Conservation (phyloP, 2,113 vertebrate species). For the Sturnira hondurensis region DNA sequence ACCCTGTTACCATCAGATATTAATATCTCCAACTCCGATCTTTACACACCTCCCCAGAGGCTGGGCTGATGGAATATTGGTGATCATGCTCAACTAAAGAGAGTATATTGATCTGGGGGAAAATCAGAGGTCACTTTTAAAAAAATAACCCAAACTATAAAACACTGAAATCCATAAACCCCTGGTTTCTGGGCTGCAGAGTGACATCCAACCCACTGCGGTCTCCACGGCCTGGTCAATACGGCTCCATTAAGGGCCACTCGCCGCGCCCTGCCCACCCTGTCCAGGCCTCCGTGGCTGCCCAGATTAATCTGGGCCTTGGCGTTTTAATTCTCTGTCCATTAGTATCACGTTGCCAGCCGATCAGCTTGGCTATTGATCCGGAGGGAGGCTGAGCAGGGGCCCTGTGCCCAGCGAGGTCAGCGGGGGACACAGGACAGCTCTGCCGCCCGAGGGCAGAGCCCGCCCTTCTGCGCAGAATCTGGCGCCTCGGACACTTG, state of each 20-base stretch:
- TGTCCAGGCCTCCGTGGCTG: conserved; percentile 78
- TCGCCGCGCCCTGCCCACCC: conserved; percentile 77
- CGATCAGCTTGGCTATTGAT: conserved; percentile 88
- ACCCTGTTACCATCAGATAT: background rate
- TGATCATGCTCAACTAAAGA: conserved; percentile 79
- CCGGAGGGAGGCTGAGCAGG: conserved; percentile 74
- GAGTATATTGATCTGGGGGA: conserved; percentile 78
- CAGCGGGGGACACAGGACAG: conserved; percentile 74
- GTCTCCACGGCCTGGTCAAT: conserved; percentile 89
- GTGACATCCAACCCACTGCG: conserved; percentile 86
- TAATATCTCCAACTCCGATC: background rate
- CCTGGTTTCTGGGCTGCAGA: conserved; percentile 78
- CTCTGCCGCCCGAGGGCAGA: conserved; percentile 61
- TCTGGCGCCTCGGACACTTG: accelerated
- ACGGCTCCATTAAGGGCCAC: conserved; percentile 90
- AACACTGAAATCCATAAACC: conserved; percentile 85
- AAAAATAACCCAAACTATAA: conserved; percentile 67
- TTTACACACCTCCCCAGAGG: conserved; percentile 47
- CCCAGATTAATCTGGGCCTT: conserved; percentile 89
- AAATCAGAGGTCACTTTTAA: conserved; percentile 54
- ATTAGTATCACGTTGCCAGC: conserved; percentile 93
- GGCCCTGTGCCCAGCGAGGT: conserved; percentile 80
- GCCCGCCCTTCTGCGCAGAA: background rate
- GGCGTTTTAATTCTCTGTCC: conserved; percentile 85
- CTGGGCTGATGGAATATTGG: conserved; percentile 70